These are phyloP conservation scores for Syritta pipiens DNA, from an alignment of 2,888 invertebrate species.

Conservation along the genomic window DNA sequence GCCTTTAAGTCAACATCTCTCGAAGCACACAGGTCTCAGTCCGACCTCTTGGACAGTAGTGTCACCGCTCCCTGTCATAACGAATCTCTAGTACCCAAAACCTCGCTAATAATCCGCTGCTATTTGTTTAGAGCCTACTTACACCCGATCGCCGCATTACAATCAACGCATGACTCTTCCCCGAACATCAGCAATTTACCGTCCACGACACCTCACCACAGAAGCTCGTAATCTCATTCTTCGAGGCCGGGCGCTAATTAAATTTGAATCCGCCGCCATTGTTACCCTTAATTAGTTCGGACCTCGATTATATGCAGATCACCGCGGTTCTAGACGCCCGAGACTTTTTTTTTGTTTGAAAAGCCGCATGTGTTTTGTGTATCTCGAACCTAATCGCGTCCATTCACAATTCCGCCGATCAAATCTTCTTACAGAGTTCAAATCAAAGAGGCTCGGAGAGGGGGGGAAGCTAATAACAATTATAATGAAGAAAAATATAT, in stretches of 20 bases:
- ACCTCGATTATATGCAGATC: slow-evolving; percentile 47
- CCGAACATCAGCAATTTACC: no score
- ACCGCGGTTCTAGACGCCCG: no score
- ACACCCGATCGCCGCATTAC: slow-evolving; percentile 5
- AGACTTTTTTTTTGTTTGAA: no score
- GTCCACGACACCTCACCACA: no score
- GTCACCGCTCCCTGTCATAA: no score
- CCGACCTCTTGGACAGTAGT: no score
- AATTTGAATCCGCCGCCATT: slow-evolving; percentile 1
- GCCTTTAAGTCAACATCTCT: no score
- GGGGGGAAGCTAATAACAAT: slow-evolving; percentile 29
- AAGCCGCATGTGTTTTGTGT: slow-evolving; percentile 3
- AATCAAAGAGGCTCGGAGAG: not conserved
- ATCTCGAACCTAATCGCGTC: slow-evolving; percentile 39
- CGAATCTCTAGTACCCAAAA: no score
- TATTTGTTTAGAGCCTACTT: not conserved
- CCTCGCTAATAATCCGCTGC: no score
- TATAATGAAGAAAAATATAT: slow-evolving; percentile 46
- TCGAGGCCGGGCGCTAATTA: slow-evolving; percentile 36
- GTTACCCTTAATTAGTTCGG: slow-evolving; percentile 24
- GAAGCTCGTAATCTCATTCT: no score
- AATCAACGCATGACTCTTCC: no score
- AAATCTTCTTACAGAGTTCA: slow-evolving; percentile 44
- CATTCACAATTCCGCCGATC: slow-evolving; percentile 41
- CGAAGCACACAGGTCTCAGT: no score